Evolutionary conservation across 1,140 invertebrate species (phyloP), one percentile per base, ranked within the genome.

Genomic region (Camponotus vicinus): DNA sequence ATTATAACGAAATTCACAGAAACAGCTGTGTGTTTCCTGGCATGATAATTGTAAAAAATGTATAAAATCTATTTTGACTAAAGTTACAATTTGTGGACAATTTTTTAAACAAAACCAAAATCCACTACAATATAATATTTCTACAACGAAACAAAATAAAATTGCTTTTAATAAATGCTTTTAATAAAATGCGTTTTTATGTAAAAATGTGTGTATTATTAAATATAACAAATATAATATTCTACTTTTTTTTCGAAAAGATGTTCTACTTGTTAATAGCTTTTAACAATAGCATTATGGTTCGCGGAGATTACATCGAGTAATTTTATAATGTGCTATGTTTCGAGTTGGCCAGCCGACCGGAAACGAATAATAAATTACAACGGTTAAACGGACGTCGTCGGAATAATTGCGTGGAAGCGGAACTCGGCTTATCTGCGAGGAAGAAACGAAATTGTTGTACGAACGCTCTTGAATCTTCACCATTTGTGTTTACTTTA

Each of bases 311-410:
- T 70, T 80, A 69, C 7, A 37, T 83, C 45, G 27, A 40, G 42
- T 73, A 73, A 83, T 59, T 83, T 49, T 61, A 45, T 49, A 73
- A 67, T 67, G n/a, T 42, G 45, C 13, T 8, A 27, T 37, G 63
- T 57, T 59, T 71, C 34, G 45, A 21, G 55, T 84, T 73, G 61
- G 32, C 61, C 40, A 86, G 42, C 69, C 49, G 49, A 57, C 79
- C 69, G 85, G 85, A 86, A 86, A 64, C 61, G 45, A 40, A 49
- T 67, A 84, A 75, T 86, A 86, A 86, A 84, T 86, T 82, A 61
- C 80, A 75, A 52, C 79, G 79, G 79, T 86, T 86, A 86, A 86
- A 86, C 69, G 67, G 63, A 86, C 61, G 85, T 84, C 85, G 69
- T 49, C 34, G 63, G 52, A 75, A 86, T 86, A 86, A 86, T 86